Evolutionary conservation across 2,113 vertebrate species (phyloP).

Genomic region (Tachycineta bicolor): DNA sequence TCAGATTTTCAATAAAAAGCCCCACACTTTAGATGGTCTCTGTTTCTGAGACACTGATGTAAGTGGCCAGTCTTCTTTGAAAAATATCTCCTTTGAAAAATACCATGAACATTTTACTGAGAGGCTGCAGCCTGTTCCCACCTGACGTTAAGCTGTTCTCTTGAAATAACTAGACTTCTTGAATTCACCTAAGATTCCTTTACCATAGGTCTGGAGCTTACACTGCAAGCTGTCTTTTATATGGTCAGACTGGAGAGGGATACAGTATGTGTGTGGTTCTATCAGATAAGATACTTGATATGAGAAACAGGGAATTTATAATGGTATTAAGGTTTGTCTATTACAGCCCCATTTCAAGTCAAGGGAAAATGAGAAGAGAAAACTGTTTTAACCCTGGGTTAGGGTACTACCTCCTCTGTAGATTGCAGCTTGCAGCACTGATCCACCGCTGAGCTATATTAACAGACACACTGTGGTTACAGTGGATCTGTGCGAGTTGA

Average conservation of each 20-base stretch:
- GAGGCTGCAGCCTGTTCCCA: background rate
- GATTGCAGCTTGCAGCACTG: background rate
- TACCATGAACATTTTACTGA: background rate
- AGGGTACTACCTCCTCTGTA: background rate
- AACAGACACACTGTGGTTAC: background rate
- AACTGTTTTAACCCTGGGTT: background rate
- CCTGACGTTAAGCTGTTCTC: background rate
- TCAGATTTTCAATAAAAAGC: background rate
- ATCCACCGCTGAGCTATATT: background rate
- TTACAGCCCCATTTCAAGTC: background rate
- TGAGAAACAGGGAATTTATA: background rate
- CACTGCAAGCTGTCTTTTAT: background rate
- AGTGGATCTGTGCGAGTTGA: background rate
- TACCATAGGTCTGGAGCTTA: background rate
- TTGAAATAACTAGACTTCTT: background rate
- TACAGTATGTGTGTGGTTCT: background rate
- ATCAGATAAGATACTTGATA: background rate
- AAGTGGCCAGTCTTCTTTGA: background rate
- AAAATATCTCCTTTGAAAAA: background rate
- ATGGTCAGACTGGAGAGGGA: background rate
- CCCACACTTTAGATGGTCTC: background rate
- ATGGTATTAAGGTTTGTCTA: background rate
- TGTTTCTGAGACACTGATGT: background rate
- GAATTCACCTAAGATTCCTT: background rate
- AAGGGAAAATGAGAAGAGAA: background rate